phyloP scores from a whole-genome alignment of 2,113 vertebrate genomes.

The Antennarius striatus region DNA sequence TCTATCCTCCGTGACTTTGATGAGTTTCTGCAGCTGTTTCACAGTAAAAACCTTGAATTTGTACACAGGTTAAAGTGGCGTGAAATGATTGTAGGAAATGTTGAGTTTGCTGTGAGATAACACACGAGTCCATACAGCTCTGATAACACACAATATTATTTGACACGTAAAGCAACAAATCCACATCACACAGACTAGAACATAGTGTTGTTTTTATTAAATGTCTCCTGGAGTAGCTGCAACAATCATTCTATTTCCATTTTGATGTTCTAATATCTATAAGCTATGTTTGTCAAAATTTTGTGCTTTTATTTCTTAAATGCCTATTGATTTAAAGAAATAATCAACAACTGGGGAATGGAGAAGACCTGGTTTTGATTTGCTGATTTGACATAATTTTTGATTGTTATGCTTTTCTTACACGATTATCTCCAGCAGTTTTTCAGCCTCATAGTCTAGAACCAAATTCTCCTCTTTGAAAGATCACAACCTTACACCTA shows the following conservation, averaged over 20 bases:
- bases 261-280: no score
- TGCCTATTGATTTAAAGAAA: neutral
- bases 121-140: neutral
- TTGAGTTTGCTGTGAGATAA: neutral
- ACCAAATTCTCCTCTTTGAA: no score
- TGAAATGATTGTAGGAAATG: slow-evolving; percentile 2
- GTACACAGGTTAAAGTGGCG: neutral
- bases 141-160: neutral
- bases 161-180: neutral
- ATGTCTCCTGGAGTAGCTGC: no score
- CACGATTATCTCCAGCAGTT: no score
- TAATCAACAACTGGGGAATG: neutral
- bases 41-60: neutral
- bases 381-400: no score
- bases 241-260: no score
- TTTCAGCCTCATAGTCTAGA: no score
- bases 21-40: neutral
- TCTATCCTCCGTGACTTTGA: neutral
- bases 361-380: no score
- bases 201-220: no score
- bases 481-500: no score
- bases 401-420: no score
- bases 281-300: neutral
- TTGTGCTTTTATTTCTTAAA: neutral
- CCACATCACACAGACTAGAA: no score